phyloP scores from a whole-genome alignment of 2,797 vertebrate species.

The Hoplostethus atlanticus region DNA sequence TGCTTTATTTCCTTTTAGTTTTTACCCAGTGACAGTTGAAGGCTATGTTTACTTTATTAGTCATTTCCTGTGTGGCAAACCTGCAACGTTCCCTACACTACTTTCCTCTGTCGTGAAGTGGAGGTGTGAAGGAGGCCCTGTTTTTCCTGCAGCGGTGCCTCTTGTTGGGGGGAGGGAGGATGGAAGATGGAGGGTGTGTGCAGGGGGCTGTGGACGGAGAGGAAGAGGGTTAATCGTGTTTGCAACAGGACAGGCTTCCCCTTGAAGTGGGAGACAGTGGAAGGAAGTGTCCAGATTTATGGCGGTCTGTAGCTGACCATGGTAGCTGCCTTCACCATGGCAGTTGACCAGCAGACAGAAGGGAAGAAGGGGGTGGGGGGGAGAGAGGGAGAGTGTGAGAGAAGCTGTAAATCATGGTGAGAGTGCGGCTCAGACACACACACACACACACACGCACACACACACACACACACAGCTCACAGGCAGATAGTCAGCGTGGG shows the following conservation, averaged over 20 bases:
- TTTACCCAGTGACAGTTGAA: slow-evolving; percentile 14
- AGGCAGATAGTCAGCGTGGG: slow-evolving; percentile 55
- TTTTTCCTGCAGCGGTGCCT: slow-evolving; percentile 53
- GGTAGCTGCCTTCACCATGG: slow-evolving; percentile 77
- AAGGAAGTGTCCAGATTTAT: slow-evolving; percentile 89
- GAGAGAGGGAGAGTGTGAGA: slow-evolving; percentile 44
- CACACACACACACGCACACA: slow-evolving; percentile 38
- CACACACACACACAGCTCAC: slow-evolving; percentile 59
- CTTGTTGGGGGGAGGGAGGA: slow-evolving; percentile 37
- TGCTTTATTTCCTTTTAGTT: neutral
- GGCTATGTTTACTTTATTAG: slow-evolving; percentile 29
- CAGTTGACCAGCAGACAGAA: slow-evolving; percentile 78
- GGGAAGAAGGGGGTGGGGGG: slow-evolving; percentile 57
- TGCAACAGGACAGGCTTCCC: slow-evolving; percentile 83
- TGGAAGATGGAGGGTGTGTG: slow-evolving; percentile 45
- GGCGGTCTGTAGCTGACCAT: slow-evolving; percentile 64
- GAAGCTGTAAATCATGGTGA: slow-evolving; percentile 80
- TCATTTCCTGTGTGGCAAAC: slow-evolving; percentile 50
- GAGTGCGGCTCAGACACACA: slow-evolving; percentile 73
- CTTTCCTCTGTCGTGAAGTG: slow-evolving; percentile 18
- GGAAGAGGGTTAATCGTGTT: slow-evolving; percentile 82
- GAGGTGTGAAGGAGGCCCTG: slow-evolving; percentile 66
- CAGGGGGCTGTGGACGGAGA: slow-evolving; percentile 57
- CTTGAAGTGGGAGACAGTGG: slow-evolving; percentile 85
- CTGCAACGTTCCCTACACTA: slow-evolving; percentile 25